phyloP scores from a whole-genome alignment of 2,113 vertebrate species.

The Lates calcarifer region DNA sequence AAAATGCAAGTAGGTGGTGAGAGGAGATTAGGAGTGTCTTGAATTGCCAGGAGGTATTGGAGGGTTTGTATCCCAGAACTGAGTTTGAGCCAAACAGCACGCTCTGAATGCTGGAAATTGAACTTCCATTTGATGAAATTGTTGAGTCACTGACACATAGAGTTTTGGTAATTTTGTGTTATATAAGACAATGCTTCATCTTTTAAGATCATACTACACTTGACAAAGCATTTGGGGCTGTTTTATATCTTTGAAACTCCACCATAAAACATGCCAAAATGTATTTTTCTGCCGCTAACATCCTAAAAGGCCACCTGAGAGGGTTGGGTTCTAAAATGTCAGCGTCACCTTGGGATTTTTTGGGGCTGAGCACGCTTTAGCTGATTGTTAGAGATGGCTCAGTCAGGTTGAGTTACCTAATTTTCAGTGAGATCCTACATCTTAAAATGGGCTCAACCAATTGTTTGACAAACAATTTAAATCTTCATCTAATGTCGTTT shows the following conservation, averaged over 20 bases:
- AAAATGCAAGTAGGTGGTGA: constrained; percentile 27
- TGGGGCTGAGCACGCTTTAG: not conserved
- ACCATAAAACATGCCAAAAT: too few relatives aligned
- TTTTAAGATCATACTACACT: too few relatives aligned
- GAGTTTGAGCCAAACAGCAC: constrained; percentile 13
- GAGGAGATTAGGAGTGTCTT: constrained; percentile 38
- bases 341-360: not conserved
- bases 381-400: too few relatives aligned
- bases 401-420: too few relatives aligned
- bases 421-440: not conserved
- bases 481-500: not conserved
- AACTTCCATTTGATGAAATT: constrained; percentile 7
- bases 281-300: too few relatives aligned
- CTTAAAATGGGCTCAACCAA: not conserved
- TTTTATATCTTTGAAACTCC: too few relatives aligned
- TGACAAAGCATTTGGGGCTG: too few relatives aligned
- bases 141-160: not conserved
- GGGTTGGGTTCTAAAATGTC: not conserved
- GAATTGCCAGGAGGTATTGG: constrained; percentile 14
- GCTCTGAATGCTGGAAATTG: not conserved
- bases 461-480: not conserved
- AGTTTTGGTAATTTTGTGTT: not conserved
- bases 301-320: too few relatives aligned
- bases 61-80: constrained; percentile 12
- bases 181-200: too few relatives aligned